These are phyloP conservation scores for Erythrolamprus reginae DNA, from an alignment of 2,113 vertebrate genomes.

Conservation along the genomic window DNA sequence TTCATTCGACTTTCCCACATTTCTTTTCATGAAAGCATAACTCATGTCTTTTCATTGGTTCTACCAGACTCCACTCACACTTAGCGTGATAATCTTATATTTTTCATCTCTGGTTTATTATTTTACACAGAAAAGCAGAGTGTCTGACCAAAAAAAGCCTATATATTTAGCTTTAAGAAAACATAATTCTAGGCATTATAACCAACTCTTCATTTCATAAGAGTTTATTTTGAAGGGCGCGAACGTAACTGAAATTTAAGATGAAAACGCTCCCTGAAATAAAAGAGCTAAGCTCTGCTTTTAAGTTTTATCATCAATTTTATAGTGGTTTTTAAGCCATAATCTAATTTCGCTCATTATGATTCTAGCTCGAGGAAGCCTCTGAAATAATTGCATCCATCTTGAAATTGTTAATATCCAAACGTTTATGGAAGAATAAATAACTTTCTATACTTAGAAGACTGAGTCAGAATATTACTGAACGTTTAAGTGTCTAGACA, in stretches of 20 bases:
- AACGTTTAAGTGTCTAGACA: constrained; percentile 20
- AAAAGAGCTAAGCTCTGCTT: neutral
- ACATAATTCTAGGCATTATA: neutral
- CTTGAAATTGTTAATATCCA: neutral
- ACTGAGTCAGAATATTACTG: constrained; percentile 15
- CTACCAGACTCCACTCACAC: neutral
- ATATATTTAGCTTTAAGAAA: neutral
- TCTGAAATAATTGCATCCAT: neutral
- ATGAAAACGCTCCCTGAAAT: neutral
- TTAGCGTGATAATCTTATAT: neutral
- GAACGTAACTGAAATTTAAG: neutral
- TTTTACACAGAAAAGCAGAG: neutral
- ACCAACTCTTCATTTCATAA: neutral
- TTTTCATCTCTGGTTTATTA: neutral
- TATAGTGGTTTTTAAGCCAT: neutral
- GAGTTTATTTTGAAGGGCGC: neutral
- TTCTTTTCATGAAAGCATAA: neutral
- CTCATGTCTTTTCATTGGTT: neutral
- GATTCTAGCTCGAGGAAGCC: neutral
- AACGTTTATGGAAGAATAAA: constrained; percentile 11
- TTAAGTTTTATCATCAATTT: neutral
- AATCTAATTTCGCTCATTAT: neutral
- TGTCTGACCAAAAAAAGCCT: neutral
- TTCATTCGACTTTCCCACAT: neutral
- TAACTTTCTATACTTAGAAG: constrained; percentile 15